Conservation (phyloP, 37 sponge, comb jelly and placozoan species). For the Ephydatia muelleri region DNA sequence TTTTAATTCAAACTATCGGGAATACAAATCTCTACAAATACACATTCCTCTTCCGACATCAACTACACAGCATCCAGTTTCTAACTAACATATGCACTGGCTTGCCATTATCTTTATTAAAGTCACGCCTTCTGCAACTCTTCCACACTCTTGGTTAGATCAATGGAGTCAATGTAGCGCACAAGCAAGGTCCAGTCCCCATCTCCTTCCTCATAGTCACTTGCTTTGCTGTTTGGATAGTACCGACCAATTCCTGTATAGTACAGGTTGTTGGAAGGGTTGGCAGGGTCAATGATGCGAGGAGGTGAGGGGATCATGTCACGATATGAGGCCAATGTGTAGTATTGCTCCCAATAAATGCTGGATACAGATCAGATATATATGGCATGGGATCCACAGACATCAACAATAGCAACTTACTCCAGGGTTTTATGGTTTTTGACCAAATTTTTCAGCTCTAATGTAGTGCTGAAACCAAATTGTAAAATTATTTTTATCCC, state of each 20-base stretch:
- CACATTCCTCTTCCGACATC: too few relatives aligned
- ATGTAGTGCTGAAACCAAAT: conserved; percentile 1
- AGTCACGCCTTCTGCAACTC: not conserved
- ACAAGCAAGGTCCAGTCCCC: conserved; percentile 42
- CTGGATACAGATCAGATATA: not conserved
- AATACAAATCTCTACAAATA: too few relatives aligned
- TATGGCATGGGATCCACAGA: not conserved
- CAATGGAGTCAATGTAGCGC: conserved; percentile 33
- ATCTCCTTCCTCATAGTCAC: conserved; percentile 22
- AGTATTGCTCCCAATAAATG: conserved; percentile 48
- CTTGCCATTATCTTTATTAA: too few relatives aligned
- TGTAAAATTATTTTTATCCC: not conserved
- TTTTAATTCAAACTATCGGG: too few relatives aligned
- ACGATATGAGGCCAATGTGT: not conserved
- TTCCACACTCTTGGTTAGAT: conserved; percentile 32
- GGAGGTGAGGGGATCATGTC: conserved; percentile 22
- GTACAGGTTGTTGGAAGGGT: conserved; percentile 74
- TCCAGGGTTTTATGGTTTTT: conserved; percentile 20
- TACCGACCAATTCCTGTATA: conserved; percentile 42
- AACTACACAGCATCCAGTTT: too few relatives aligned
- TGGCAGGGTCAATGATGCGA: conserved; percentile 62
- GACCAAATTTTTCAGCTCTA: conserved; percentile 27
- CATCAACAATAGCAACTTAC: conserved; percentile 19
- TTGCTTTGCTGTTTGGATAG: not conserved
- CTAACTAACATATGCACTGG: too few relatives aligned